Conservation (phyloP, 1,140 invertebrate genomes). For the Solenopsis fugax region DNA sequence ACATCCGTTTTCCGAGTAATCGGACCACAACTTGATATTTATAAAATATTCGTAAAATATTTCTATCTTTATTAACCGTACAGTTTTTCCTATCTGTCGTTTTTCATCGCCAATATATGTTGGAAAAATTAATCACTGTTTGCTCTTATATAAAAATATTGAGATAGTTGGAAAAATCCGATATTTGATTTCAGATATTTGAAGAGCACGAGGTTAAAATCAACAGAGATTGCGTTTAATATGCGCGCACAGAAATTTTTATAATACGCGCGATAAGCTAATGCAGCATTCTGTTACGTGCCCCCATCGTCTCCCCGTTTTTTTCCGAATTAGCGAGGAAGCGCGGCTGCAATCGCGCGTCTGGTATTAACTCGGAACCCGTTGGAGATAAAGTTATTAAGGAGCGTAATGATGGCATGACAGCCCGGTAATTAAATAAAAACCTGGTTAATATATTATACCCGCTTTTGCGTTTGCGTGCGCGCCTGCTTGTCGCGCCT, state of each 20-base stretch:
- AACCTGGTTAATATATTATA: slow-evolving; percentile 66
- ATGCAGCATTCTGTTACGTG: slow-evolving; percentile 18
- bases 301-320: not conserved
- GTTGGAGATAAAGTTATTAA: slow-evolving; percentile 66
- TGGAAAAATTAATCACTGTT: not conserved
- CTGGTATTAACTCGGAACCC: slow-evolving; percentile 47
- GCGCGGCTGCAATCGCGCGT: slow-evolving; percentile 28
- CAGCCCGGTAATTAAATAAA: slow-evolving; percentile 66
- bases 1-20: not conserved
- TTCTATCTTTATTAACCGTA: not conserved
- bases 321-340: slow-evolving; percentile 31
- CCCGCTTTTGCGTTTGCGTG: slow-evolving; percentile 37
- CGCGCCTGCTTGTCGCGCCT: slow-evolving; percentile 37
- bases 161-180: not conserved
- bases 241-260: not conserved
- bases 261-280: not conserved
- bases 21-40: not conserved
- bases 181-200: not conserved
- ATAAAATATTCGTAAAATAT: not conserved
- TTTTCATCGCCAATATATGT: not conserved
- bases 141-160: not conserved
- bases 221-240: not conserved
- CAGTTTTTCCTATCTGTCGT: not conserved
- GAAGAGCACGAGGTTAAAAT: not conserved
- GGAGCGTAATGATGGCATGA: slow-evolving; percentile 63